These are phyloP conservation scores for Elegia similella DNA, from an alignment of 2,888 invertebrate species.

Conservation along the genomic window DNA sequence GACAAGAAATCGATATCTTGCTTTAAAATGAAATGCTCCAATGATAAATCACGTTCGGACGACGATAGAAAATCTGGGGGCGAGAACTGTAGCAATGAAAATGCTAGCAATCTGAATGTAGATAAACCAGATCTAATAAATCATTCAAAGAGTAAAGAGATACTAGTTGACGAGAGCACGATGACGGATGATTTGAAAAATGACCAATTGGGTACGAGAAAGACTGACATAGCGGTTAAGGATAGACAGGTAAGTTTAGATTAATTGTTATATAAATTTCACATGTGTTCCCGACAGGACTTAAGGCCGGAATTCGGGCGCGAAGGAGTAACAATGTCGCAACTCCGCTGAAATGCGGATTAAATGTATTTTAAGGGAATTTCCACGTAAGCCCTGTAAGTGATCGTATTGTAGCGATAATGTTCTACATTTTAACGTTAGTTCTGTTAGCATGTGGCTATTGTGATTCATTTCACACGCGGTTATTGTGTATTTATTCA, in stretches of 20 bases:
- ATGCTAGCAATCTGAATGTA: slow-evolving; percentile 60
- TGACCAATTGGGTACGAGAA: slow-evolving; percentile 56
- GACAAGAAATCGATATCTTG: slow-evolving; percentile 73
- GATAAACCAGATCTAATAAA: slow-evolving; percentile 68
- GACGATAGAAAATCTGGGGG: slow-evolving; percentile 62
- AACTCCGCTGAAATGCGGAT: slow-evolving; percentile 8
- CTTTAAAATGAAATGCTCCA: slow-evolving; percentile 74
- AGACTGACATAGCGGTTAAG: slow-evolving; percentile 63
- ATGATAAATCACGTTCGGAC: slow-evolving; percentile 63
- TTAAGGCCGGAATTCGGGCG: slow-evolving; percentile 3
- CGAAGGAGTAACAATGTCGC: slow-evolving; percentile 3
- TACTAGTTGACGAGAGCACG: slow-evolving; percentile 59
- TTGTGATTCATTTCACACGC: too few relatives aligned
- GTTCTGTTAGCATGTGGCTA: not conserved
- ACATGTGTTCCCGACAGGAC: slow-evolving; percentile 7
- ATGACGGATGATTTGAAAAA: slow-evolving; percentile 56
- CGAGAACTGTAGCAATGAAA: slow-evolving; percentile 72
- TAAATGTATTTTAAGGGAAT: slow-evolving; percentile 10
- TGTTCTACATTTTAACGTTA: not conserved
- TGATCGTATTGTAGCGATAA: not conserved
- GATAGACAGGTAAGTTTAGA: slow-evolving; percentile 54
- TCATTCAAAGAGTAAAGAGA: slow-evolving; percentile 59
- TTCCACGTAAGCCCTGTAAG: not conserved
- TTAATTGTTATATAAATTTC: slow-evolving; percentile 4
- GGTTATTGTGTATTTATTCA: not conserved